These are phyloP conservation scores for Sialia sialis DNA, from an alignment of 2,113 vertebrate species.

Conservation along the genomic window DNA sequence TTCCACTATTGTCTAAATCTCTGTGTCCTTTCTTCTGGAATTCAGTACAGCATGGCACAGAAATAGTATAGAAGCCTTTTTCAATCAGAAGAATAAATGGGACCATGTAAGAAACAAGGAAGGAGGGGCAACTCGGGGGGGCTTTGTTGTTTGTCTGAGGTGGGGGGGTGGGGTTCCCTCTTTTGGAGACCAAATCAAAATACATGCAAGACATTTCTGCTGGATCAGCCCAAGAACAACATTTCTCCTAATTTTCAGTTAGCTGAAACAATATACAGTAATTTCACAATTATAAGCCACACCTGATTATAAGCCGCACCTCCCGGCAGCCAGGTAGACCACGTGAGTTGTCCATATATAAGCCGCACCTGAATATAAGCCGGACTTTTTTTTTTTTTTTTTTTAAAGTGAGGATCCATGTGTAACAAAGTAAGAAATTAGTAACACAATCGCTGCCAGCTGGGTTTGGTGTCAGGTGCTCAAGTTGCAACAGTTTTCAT, in stretches of 20 bases:
- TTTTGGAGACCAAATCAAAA: not conserved
- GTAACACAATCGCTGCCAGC: no score
- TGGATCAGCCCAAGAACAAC: not conserved
- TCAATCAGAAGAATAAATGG: not conserved
- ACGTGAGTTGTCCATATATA: no score
- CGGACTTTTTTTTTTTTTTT: no score
- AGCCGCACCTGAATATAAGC: no score
- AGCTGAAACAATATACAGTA: not conserved
- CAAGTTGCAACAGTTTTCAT: no score
- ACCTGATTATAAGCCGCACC: no score
- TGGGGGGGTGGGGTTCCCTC: not conserved
- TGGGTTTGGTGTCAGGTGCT: no score
- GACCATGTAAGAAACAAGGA: not conserved
- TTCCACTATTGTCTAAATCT: not conserved
- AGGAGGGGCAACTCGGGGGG: fast-evolving
- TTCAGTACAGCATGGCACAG: not conserved
- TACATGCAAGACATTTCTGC: not conserved
- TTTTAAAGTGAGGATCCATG: no score
- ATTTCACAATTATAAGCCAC: no score
- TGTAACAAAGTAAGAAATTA: no score
- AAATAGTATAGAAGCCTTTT: not conserved
- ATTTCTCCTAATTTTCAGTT: not conserved
- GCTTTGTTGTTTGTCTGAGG: not conserved
- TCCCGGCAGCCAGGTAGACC: no score
- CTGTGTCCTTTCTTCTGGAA: not conserved